phyloP scores from a whole-genome alignment of 2,888 invertebrate genomes.

The Conops quadrifasciatus region DNA sequence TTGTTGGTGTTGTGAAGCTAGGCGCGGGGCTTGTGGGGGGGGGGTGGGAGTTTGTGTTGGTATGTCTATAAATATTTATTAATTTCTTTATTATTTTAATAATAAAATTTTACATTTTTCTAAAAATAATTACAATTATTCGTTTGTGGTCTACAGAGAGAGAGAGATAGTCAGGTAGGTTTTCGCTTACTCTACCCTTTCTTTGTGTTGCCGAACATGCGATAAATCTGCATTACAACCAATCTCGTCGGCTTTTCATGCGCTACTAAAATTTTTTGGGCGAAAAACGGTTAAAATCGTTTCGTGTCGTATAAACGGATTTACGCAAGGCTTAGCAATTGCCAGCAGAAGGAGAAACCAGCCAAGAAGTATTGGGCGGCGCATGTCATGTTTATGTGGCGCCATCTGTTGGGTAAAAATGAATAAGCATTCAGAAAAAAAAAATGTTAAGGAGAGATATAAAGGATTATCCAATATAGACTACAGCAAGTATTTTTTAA shows the following conservation, averaged over 20 bases:
- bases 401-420: slow-evolving; percentile 30
- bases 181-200: too few relatives aligned
- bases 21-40: neutral
- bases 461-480: too few relatives aligned
- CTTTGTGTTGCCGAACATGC: slow-evolving; percentile 7
- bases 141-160: too few relatives aligned
- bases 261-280: slow-evolving; percentile 23
- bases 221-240: neutral
- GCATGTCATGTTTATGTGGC: slow-evolving; percentile 11
- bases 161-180: too few relatives aligned
- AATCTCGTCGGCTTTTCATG: slow-evolving; percentile 16
- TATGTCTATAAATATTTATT: too few relatives aligned
- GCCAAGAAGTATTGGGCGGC: neutral
- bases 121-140: slow-evolving; percentile 27
- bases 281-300: neutral
- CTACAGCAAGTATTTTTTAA: too few relatives aligned
- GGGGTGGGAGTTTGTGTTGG: neutral
- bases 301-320: neutral
- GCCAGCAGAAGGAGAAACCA: neutral
- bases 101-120: too few relatives aligned
- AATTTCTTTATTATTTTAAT: too few relatives aligned
- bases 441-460: too few relatives aligned
- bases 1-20: neutral
- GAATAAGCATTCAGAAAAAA: neutral
- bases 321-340: neutral